These are phyloP conservation scores for Hydrozoanthus gracilis DNA, from an alignment of 92 coral and sea anemone genomes.

Conservation along the genomic window DNA sequence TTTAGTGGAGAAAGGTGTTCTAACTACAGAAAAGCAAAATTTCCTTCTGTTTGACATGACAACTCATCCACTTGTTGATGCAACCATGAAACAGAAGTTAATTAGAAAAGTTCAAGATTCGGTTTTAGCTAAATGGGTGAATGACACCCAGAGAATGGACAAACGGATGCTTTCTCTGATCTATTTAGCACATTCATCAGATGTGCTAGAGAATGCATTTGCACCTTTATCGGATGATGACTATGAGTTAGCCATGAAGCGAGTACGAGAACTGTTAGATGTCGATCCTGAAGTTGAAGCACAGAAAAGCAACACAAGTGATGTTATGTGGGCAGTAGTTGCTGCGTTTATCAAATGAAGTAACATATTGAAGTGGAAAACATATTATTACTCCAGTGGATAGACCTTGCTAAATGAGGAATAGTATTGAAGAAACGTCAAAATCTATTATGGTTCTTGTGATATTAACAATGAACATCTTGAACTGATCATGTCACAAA, in stretches of 20 bases:
- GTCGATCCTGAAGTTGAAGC: conserved; percentile 94
- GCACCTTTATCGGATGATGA: conserved; percentile 97
- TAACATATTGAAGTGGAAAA: background rate
- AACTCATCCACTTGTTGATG: conserved; percentile 96
- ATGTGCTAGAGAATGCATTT: conserved; percentile 98
- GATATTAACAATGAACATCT: too few relatives aligned
- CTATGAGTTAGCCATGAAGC: conserved; percentile 98
- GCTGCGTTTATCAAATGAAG: conserved; percentile 93
- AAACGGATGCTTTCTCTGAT: conserved; percentile 83
- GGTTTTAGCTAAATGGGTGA: conserved; percentile 93
- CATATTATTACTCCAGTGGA: too few relatives aligned
- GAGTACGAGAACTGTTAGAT: conserved; percentile 94
- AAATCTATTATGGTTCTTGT: too few relatives aligned
- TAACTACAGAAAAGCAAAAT: conserved; percentile 99
- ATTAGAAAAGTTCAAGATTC: conserved; percentile 95
- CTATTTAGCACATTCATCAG: conserved; percentile 97
- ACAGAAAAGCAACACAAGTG: conserved; percentile 83
- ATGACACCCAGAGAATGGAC: conserved; percentile 93
- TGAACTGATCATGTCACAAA: too few relatives aligned
- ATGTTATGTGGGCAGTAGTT: conserved; percentile 98
- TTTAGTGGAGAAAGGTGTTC: conserved; percentile 97
- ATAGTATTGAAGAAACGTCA: too few relatives aligned
- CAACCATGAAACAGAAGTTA: conserved; percentile 84
- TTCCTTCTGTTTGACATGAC: conserved; percentile 98
- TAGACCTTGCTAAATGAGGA: too few relatives aligned